phyloP scores from a whole-genome alignment of 2,888 invertebrate genomes.

The Chymomyza procnemis region DNA sequence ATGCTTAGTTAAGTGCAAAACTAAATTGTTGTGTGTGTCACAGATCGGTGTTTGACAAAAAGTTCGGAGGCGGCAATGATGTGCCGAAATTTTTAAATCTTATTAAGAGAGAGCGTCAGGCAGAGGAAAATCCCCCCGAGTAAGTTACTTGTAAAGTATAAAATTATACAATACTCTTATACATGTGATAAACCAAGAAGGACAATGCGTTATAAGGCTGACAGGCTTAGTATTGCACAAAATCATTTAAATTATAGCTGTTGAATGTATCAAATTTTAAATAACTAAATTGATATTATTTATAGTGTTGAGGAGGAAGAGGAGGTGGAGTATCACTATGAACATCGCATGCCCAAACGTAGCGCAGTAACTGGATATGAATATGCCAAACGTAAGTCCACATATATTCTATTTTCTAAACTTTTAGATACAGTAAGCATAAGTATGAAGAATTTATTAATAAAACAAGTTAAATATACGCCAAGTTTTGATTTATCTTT shows the following conservation, averaged over 20 bases:
- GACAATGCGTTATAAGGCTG: neutral
- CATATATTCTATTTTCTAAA: neutral
- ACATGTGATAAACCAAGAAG: neutral
- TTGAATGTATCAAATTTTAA: neutral
- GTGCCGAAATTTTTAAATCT: slow-evolving; percentile 66
- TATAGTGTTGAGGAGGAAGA: slow-evolving; percentile 58
- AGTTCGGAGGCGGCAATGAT: slow-evolving; percentile 47
- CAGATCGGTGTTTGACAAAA: slow-evolving; percentile 71
- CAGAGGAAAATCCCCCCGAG: slow-evolving; percentile 69
- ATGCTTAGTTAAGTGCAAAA: neutral
- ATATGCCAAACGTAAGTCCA: slow-evolving; percentile 64
- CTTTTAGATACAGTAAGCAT: neutral
- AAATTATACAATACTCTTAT: slow-evolving; percentile 32
- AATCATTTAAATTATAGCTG: neutral
- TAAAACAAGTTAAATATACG: neutral
- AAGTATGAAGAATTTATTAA: neutral
- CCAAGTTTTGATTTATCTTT: neutral
- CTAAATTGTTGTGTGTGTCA: neutral
- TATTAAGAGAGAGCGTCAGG: slow-evolving; percentile 48
- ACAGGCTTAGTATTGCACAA: neutral
- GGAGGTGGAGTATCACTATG: slow-evolving; percentile 59
- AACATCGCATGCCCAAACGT: slow-evolving; percentile 59
- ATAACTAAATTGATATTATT: slow-evolving; percentile 5
- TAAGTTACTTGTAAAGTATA: slow-evolving; percentile 70
- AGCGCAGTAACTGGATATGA: slow-evolving; percentile 56